Base-by-base conservation (phyloP, 37 sponge, comb jelly and placozoan species). In the Chondrosia reniformis region DNA sequence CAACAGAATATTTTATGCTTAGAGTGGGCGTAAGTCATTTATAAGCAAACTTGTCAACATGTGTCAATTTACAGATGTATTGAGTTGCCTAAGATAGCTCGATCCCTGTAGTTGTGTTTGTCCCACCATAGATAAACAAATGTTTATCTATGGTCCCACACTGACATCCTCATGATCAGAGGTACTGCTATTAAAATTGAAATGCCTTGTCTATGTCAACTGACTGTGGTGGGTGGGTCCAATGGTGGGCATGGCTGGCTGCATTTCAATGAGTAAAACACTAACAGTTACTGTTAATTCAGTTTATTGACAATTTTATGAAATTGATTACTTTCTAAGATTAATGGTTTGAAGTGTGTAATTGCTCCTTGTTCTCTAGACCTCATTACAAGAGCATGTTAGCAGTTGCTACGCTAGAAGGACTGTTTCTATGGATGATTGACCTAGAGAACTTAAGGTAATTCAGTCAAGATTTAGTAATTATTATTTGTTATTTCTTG, bases 11-110 rank as follows among this genome's bases (percentile, higher is more conserved):
- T 69, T 44, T 43, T 44, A 21, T 41, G 42, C 72, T 3, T 69
- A 25, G 44, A 69, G 72, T 69, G 72, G 72, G 72, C 72, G 72
- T 69, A 6, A 69, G 72, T 69, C 27, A 6, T 28, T 4, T 56
- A 28, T 28, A 8, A 28, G n/a, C 58, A 8, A 56, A 56, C 27
- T 56, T 56, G 58, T n/a, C n/a, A n/a, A n/a, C n/a, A n/a, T n/a
- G n/a, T n/a, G n/a, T n/a, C n/a, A 56, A 56, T 56, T 56, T 28
- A 56, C 58, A 56, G 25, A 56, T 8, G 58, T 56, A 28, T 28
- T 56, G n/a, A 28, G 58, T 56, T 24, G 58, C n/a, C 27, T 3
- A 56, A 56, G 58, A 24, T 6, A n/a, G n/a, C n/a, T n/a, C n/a
- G n/a, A n/a, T n/a, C n/a, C n/a, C n/a, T n/a, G n/a, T n/a, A n/a